These are phyloP conservation scores for Trisateles emortualis DNA, from an alignment of 2,888 invertebrate species.

Conservation along the genomic window DNA sequence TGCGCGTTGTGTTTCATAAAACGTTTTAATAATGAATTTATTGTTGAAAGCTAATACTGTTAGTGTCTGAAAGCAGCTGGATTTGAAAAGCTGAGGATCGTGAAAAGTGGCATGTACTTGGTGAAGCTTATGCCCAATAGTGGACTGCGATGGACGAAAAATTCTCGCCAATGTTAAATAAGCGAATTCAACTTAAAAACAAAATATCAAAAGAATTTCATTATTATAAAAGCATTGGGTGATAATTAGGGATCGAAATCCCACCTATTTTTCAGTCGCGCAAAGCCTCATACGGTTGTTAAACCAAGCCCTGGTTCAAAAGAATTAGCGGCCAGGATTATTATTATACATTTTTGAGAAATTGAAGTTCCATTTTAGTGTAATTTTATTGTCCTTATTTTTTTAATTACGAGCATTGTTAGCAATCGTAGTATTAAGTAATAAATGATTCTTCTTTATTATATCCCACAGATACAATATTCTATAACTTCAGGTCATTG, in stretches of 20 bases:
- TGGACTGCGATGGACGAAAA: background rate
- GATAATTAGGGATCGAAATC: conserved; percentile 13
- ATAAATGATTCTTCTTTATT: no score
- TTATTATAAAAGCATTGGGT: conserved; percentile 10
- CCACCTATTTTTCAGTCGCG: conserved; percentile 13
- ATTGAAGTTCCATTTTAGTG: conserved; percentile 2
- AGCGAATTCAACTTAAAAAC: background rate
- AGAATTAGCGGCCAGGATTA: conserved; percentile 8
- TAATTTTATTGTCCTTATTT: no score
- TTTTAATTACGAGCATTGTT: no score
- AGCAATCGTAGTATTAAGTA: no score
- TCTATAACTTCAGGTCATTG: no score
- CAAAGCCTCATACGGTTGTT: conserved; percentile 7
- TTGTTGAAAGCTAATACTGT: background rate
- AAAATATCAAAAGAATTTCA: background rate
- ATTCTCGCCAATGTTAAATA: background rate
- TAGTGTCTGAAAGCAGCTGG: no score
- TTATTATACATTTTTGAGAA: conserved; percentile 7
- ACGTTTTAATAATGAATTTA: background rate
- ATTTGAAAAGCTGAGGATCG: background rate
- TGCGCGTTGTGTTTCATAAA: background rate
- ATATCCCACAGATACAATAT: no score
- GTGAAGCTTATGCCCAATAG: no score
- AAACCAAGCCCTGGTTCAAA: conserved; percentile 2
- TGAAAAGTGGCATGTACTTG: no score